Conservation (phyloP, 1,140 invertebrate species). For the Pararge aegeria region DNA sequence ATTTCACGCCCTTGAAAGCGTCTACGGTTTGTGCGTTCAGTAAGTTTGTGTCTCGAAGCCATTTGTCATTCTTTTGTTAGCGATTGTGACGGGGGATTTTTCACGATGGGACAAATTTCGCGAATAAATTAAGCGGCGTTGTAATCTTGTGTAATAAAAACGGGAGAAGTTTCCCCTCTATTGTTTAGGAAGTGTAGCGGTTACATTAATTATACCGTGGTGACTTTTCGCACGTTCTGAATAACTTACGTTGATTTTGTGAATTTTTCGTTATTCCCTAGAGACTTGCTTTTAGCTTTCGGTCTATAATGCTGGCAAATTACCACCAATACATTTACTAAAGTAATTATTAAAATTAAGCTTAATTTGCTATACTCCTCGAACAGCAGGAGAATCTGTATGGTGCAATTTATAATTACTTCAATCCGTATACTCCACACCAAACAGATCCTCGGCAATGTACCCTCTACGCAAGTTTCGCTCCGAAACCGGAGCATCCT, state of each 20-base stretch:
- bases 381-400: no score
- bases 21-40: conserved; percentile 61
- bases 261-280: no score
- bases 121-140: conserved; percentile 75
- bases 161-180: conserved; percentile 42
- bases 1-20: conserved; percentile 71
- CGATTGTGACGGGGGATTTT: conserved; percentile 73
- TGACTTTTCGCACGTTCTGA: conserved; percentile 14
- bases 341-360: no score
- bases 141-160: conserved; percentile 74
- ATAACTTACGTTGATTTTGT: neutral
- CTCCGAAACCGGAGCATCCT: no score
- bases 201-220: conserved; percentile 39
- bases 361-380: no score
- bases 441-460: no score
- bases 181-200: conserved; percentile 50
- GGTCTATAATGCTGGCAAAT: no score
- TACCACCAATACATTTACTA: no score
- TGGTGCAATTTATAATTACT: no score
- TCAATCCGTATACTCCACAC: no score
- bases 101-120: conserved; percentile 76
- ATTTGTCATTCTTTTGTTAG: conserved; percentile 78
- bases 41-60: conserved; percentile 74
- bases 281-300: no score
- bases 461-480: no score